Percentiles rank a stretch among this genome's conserved stretches.
These are phyloP conservation scores for Euthynnus affinis DNA, from an alignment of 2,797 vertebrate genomes.

Conservation along the genomic window DNA sequence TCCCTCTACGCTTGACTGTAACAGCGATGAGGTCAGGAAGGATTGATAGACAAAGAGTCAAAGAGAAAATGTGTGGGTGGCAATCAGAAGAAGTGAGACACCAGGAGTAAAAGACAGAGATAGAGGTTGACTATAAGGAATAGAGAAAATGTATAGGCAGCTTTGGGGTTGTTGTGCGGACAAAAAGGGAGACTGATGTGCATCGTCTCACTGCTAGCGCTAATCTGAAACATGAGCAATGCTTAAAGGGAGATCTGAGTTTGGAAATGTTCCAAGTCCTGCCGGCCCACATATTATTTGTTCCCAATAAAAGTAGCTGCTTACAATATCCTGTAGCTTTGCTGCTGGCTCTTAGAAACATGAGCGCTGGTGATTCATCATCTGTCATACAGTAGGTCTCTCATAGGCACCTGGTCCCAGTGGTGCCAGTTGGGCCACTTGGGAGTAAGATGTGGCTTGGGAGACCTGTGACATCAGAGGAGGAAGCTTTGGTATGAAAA, in stretches of 20 bases:
- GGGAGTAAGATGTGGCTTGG: conserved; percentile 23
- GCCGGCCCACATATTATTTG: conserved; percentile 68
- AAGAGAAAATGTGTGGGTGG: conserved; percentile 61
- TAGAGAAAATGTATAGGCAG: conserved; percentile 26
- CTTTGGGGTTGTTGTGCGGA: neutral
- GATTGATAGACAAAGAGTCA: conserved; percentile 57
- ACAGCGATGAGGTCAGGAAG: conserved; percentile 73
- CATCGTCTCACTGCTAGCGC: conserved; percentile 58
- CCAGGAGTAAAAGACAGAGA: conserved; percentile 41
- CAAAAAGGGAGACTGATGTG: conserved; percentile 44
- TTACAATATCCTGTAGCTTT: conserved; percentile 72
- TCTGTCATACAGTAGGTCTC: conserved; percentile 39
- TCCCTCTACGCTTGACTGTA: conserved; percentile 70
- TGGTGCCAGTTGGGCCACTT: conserved; percentile 7
- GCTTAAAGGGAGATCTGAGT: conserved; percentile 62
- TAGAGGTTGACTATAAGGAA: conserved; percentile 34
- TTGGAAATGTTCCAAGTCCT: conserved; percentile 71
- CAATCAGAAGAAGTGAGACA: conserved; percentile 52
- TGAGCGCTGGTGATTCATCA: conserved; percentile 67
- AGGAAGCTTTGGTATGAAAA: conserved; percentile 42
- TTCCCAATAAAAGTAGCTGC: conserved; percentile 77
- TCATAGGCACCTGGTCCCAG: conserved; percentile 42
- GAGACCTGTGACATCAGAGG: conserved; percentile 49
- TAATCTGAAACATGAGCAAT: conserved; percentile 82
- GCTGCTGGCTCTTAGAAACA: conserved; percentile 46